A percentile compares a stretch with the other conserved stretches of the same genome.
These are phyloP conservation scores for Apteryx mantelli DNA, from an alignment of 2,113 vertebrate genomes.

Conservation along the genomic window DNA sequence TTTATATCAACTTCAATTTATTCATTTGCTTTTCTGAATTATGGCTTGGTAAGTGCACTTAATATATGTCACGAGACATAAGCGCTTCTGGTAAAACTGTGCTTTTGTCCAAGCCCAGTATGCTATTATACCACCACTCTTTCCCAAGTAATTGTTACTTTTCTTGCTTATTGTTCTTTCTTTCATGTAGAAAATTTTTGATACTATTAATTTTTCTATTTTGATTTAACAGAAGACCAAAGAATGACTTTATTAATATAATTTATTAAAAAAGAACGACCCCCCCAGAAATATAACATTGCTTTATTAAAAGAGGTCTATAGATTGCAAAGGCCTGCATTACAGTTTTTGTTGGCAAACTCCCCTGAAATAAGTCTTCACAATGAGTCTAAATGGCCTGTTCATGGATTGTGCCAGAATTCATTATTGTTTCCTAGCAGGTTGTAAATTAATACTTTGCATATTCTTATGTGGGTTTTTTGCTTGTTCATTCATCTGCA, in stretches of 20 bases:
- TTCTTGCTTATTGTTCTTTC: neutral
- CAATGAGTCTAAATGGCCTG: slow-evolving; percentile 15
- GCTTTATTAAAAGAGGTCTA: neutral
- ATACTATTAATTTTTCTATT: neutral
- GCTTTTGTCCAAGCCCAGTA: neutral
- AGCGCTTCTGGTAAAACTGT: neutral
- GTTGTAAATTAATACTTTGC: neutral
- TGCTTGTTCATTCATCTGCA: neutral
- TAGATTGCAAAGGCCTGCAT: neutral
- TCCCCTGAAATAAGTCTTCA: slow-evolving; percentile 9
- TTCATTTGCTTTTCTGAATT: neutral
- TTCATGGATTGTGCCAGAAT: slow-evolving; percentile 4
- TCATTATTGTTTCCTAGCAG: slow-evolving; percentile 6
- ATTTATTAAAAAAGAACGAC: neutral
- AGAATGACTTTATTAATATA: neutral
- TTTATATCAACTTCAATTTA: neutral
- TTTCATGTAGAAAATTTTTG: neutral
- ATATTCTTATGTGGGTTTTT: neutral
- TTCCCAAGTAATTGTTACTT: neutral
- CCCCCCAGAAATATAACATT: neutral
- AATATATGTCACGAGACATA: neutral
- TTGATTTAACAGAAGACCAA: neutral
- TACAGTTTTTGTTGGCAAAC: slow-evolving; percentile 4
- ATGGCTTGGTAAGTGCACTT: neutral
- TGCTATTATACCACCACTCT: neutral